phyloP scores from a whole-genome alignment of 2,888 invertebrate genomes.

The Chrysolina americana region DNA sequence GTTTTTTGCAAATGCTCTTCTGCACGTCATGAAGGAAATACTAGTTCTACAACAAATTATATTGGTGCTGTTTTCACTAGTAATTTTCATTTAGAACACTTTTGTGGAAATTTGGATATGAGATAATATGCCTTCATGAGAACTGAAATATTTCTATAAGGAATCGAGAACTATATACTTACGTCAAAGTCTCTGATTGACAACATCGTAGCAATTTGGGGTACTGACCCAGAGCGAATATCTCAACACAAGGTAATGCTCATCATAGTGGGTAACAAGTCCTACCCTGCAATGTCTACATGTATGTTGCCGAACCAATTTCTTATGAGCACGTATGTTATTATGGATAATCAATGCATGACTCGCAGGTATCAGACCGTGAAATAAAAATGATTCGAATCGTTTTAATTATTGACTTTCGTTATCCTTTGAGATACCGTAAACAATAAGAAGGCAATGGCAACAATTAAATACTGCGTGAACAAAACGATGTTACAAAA shows the following conservation, averaged over 20 bases:
- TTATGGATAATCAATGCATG: constrained; percentile 21
- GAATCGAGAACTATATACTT: no score
- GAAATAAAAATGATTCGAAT: constrained; percentile 18
- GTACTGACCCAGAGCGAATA: no score
- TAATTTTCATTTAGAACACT: no score
- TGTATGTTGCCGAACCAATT: not conserved
- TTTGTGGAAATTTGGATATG: no score
- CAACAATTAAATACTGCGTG: constrained; percentile 23
- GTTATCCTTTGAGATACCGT: constrained; percentile 29
- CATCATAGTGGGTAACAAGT: not conserved
- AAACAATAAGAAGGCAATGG: constrained; percentile 17
- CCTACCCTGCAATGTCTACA: not conserved
- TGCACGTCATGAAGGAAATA: no score
- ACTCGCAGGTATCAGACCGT: constrained; percentile 27
- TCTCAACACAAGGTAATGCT: not conserved
- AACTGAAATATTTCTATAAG: no score
- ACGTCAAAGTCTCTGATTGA: no score
- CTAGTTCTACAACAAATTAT: no score
- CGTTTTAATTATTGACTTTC: constrained; percentile 26
- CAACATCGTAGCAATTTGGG: no score
- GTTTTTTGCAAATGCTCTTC: no score
- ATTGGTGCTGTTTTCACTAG: no score
- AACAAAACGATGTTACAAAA: constrained; percentile 16
- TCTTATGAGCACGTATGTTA: not conserved
- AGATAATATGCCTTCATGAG: no score